These are phyloP conservation scores for Heterocephalus glaber DNA, from an alignment of 2,113 vertebrate genomes.

Conservation along the genomic window DNA sequence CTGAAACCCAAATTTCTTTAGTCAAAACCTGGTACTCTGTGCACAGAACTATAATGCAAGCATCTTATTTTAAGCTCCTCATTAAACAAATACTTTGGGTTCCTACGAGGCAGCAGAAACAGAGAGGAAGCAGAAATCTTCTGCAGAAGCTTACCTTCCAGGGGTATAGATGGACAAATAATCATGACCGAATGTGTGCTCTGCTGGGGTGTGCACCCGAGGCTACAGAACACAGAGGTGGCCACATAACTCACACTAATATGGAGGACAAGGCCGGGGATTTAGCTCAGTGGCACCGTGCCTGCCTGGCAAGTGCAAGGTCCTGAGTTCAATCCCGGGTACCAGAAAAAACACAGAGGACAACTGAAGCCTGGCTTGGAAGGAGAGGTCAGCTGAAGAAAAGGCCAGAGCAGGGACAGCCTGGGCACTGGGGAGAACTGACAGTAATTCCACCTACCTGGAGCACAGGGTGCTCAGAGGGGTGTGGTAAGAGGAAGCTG, in stretches of 20 bases:
- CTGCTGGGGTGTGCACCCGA: neutral
- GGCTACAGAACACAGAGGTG: neutral
- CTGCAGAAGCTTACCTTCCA: neutral
- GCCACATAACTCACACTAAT: neutral
- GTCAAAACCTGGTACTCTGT: neutral
- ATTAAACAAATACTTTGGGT: neutral
- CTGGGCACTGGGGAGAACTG: neutral
- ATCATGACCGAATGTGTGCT: neutral
- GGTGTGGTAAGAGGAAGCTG: neutral
- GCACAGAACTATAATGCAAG: neutral
- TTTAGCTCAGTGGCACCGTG: no score
- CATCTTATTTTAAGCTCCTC: neutral
- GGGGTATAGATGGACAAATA: neutral
- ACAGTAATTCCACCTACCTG: neutral
- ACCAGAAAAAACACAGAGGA: neutral
- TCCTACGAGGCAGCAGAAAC: slow-evolving; percentile 8
- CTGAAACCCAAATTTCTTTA: neutral
- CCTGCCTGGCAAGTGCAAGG: no score
- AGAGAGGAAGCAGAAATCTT: neutral
- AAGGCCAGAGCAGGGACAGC: neutral
- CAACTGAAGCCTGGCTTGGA: neutral
- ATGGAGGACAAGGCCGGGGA: no score
- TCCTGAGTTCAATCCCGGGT: no score
- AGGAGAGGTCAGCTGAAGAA: neutral
- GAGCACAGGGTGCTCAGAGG: neutral